These are phyloP conservation scores for Babyrousa celebensis DNA, from an alignment of 2,797 vertebrate genomes.

Conservation along the genomic window DNA sequence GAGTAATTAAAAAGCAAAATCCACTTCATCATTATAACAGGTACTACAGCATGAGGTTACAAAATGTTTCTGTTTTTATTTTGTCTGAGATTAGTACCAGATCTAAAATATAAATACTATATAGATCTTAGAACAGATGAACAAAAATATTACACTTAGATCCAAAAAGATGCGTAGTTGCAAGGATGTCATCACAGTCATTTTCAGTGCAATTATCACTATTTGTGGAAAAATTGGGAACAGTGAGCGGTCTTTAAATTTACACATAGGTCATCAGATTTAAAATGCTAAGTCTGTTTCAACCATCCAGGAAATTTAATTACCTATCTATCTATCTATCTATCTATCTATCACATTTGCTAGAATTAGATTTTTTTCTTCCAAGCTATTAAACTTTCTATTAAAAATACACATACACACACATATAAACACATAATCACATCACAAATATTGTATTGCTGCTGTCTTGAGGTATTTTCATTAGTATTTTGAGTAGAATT, in stretches of 20 bases:
- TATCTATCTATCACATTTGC: neutral
- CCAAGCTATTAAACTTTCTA: neutral
- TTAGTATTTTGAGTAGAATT: conserved; percentile 5
- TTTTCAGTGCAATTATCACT: neutral
- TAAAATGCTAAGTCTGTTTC: neutral
- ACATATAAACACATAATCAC: neutral
- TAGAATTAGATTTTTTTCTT: neutral
- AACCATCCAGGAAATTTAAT: neutral
- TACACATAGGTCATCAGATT: neutral
- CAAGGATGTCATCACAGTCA: neutral
- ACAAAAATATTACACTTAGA: neutral
- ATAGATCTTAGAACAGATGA: neutral
- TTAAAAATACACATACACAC: neutral
- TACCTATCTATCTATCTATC: neutral
- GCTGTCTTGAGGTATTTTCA: neutral
- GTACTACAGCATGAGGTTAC: neutral
- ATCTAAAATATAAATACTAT: neutral
- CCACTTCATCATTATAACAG: neutral
- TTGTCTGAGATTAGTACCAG: neutral
- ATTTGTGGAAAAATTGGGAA: neutral
- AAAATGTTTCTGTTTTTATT: neutral
- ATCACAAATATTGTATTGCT: neutral
- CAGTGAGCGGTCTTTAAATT: neutral
- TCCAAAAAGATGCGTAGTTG: neutral
- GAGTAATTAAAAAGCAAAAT: neutral